Base-by-base conservation (phyloP, 2,797 vertebrate species). In the Salarias fasciatus region DNA sequence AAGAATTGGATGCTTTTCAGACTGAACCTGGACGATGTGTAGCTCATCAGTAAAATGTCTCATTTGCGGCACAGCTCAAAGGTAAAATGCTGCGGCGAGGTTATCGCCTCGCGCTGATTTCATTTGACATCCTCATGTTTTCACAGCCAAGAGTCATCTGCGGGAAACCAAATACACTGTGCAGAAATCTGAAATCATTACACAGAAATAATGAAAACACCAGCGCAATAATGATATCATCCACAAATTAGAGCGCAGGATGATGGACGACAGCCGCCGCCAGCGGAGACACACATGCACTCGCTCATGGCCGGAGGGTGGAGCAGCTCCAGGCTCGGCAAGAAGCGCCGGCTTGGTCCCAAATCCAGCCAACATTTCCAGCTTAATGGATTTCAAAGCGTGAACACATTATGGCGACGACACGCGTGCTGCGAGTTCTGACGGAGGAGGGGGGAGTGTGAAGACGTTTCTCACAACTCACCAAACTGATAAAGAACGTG, bases 371-470 rank as follows among this genome's bases (percentile, higher is more conserved):
- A 65, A 63, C 50, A n/a, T 63, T 80, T 54, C 54, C 36, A 62
- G 53, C 36, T 31, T 61, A 48, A 70, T 77, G 38, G 70, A 80
- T 77, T 77, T 72, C 64, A 38, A 63, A 53, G 52, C 2, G 31
- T 0, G 35, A 72, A 50, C 63, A 45, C 64, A 61, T 80, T 48
- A 65, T 56, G 46, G 69, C 57, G 24, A 53, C 44, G 37, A 72
- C 7, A 37, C 42, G 78, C 73, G 69, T 1, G 35, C 50, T 4
- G 13, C 14, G 42, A 9, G 33, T 70, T 6, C 6, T 6, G 33
- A 50, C 52, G 35, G 72, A 76, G 61, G 62, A 55, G 61, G 77
- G 44, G 60, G 63, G 61, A 53, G 53, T 15, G 53, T 14, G 59
- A 13, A 47, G 38, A 69, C n/a, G n/a, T n/a, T n/a, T n/a, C n/a